Conservation (phyloP, 1,140 invertebrate species). For the Coptotermes formosanus region DNA sequence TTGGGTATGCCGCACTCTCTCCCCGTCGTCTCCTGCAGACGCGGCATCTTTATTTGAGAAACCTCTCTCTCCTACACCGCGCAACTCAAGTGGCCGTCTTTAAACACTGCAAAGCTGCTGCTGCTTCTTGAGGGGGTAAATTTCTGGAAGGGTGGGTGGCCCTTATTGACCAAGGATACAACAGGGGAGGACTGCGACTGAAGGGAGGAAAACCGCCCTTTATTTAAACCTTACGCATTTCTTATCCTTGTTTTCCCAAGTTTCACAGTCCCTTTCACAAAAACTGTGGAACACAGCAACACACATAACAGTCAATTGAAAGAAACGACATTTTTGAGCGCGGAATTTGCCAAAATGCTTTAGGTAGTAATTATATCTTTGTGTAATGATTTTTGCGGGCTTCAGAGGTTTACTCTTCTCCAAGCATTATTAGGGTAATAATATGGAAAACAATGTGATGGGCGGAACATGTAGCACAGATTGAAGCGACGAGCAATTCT, state of each 20-base stretch:
- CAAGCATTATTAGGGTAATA: too few species aligned
- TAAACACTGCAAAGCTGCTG: neutral
- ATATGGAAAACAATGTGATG: too few species aligned
- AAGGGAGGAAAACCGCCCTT: neutral
- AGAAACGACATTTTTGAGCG: too few species aligned
- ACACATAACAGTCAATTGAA: too few species aligned
- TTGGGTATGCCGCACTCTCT: neutral
- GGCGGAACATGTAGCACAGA: too few species aligned
- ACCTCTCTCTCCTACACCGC: neutral
- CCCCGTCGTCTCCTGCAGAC: neutral
- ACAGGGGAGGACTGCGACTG: neutral
- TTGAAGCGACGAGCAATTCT: too few species aligned
- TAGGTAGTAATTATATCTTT: too few species aligned
- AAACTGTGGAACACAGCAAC: too few species aligned
- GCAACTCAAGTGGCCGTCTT: conserved; percentile 13
- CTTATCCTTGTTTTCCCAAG: neutral
- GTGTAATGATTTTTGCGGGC: too few species aligned
- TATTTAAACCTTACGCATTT: conserved; percentile 7
- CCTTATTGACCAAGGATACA: conserved; percentile 1
- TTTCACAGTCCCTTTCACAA: neutral
- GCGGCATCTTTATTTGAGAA: neutral
- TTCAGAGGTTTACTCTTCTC: too few species aligned
- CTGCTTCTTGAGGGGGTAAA: neutral
- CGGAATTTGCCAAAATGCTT: too few species aligned
- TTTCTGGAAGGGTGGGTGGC: neutral